Conservation (phyloP, 2,888 invertebrate species). For the Achlya flavicornis region DNA sequence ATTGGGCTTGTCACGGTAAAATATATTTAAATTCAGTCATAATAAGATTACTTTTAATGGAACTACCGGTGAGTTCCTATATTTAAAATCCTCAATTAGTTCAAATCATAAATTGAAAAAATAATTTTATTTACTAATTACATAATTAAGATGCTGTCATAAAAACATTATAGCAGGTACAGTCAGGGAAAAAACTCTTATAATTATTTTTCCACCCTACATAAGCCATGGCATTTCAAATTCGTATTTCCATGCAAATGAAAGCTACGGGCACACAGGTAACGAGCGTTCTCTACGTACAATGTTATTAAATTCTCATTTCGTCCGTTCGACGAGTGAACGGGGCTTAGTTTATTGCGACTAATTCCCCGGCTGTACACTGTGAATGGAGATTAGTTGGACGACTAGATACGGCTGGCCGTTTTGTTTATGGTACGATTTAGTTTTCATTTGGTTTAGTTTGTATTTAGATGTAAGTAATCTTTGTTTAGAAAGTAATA, state of each 20-base stretch:
- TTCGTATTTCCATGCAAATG: constrained; percentile 48
- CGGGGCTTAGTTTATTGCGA: constrained; percentile 20
- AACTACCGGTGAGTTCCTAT: too few relatives aligned
- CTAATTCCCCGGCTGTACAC: constrained; percentile 14
- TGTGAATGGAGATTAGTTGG: constrained; percentile 2
- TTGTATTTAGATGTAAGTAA: background rate
- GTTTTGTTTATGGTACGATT: background rate
- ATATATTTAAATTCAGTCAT: too few relatives aligned
- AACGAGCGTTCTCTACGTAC: constrained; percentile 23
- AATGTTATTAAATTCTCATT: constrained; percentile 47
- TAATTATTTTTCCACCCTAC: background rate
- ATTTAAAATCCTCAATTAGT: too few relatives aligned
- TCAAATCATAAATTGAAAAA: background rate
- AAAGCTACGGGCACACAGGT: constrained; percentile 27
- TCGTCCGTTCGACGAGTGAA: constrained; percentile 26
- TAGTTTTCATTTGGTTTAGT: constrained; percentile 1
- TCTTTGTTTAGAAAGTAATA: background rate
- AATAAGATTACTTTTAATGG: too few relatives aligned
- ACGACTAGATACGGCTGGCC: background rate
- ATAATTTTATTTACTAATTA: background rate
- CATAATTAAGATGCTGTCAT: background rate
- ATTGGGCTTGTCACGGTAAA: too few relatives aligned
- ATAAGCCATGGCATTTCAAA: constrained; percentile 32
- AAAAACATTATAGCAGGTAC: background rate
- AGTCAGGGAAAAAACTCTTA: background rate